phyloP scores from a whole-genome alignment of 2,888 invertebrate species.

The Harpalus rubripes region DNA sequence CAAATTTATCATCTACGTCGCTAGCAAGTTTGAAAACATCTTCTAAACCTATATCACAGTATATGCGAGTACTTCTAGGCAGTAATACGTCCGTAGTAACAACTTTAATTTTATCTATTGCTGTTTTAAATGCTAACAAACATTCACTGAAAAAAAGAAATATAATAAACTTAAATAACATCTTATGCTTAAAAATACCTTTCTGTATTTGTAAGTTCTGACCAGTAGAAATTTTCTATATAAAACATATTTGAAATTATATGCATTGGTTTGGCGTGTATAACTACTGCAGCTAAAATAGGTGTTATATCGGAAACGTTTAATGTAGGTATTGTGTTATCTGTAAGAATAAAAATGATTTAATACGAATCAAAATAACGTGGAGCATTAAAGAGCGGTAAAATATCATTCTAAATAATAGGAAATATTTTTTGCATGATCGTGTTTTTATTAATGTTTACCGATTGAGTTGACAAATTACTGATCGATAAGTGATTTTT shows the following conservation, averaged over 20 bases:
- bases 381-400: too few relatives aligned
- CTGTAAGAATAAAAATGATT: slow-evolving; percentile 67
- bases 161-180: not conserved
- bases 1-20: slow-evolving; percentile 43
- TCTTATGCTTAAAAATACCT: slow-evolving; percentile 68
- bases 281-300: slow-evolving; percentile 76
- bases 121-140: slow-evolving; percentile 72
- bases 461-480: too few relatives aligned
- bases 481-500: too few relatives aligned
- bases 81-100: slow-evolving; percentile 68
- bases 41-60: slow-evolving; percentile 70
- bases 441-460: too few relatives aligned
- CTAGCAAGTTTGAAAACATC: slow-evolving; percentile 67
- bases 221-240: slow-evolving; percentile 75
- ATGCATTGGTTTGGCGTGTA: slow-evolving; percentile 76
- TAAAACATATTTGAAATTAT: slow-evolving; percentile 77
- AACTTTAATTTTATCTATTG: slow-evolving; percentile 69
- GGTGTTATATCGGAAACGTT: slow-evolving; percentile 76
- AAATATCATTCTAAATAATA: too few relatives aligned
- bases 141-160: slow-evolving; percentile 53
- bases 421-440: too few relatives aligned
- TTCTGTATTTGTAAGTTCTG: slow-evolving; percentile 70
- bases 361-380: not conserved
- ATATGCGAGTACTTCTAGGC: slow-evolving; percentile 70
- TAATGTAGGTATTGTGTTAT: slow-evolving; percentile 73